Percentiles rank a stretch among this genome's conserved stretches.
Evolutionary conservation across 2,888 invertebrate genomes (phyloP).

Genomic region (Hetaerina titia): DNA sequence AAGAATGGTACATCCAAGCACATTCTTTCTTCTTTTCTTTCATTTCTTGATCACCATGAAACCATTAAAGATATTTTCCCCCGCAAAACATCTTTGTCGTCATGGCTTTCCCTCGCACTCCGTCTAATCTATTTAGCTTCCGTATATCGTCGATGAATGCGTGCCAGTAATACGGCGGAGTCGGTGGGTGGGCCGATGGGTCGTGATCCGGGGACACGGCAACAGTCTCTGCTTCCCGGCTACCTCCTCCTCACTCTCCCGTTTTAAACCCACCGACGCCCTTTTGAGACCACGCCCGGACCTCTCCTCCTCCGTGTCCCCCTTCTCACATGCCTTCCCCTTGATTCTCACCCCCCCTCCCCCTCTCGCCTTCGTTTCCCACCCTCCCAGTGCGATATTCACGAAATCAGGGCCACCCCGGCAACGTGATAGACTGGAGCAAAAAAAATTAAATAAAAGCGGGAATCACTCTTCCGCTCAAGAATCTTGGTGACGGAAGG

Average conservation of each 20-base stretch:
- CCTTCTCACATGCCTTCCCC: not conserved
- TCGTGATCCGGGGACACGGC: constrained; percentile 48
- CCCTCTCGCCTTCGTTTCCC: not conserved
- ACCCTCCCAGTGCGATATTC: not conserved
- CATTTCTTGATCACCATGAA: no score
- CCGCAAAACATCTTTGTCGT: no score
- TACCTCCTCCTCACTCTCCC: constrained; percentile 31
- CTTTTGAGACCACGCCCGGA: constrained; percentile 1
- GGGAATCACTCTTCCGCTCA: not conserved
- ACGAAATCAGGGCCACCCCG: not conserved
- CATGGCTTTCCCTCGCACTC: no score
- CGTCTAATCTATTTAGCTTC: not conserved
- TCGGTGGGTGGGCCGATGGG: not conserved
- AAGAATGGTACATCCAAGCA: no score
- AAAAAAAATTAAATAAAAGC: not conserved
- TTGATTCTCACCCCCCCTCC: not conserved
- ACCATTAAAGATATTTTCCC: no score
- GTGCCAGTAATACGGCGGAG: not conserved
- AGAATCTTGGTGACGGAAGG: not conserved
- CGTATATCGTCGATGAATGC: not conserved
- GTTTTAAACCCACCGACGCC: not conserved
- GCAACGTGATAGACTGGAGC: not conserved
- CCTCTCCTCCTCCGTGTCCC: not conserved
- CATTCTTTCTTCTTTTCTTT: no score
- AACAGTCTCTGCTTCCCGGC: not conserved